A percentile compares a stretch with the other conserved stretches of the same genome.
Evolutionary conservation across 2,113 vertebrate genomes (phyloP).

Genomic region (Cranoglanis bouderius): DNA sequence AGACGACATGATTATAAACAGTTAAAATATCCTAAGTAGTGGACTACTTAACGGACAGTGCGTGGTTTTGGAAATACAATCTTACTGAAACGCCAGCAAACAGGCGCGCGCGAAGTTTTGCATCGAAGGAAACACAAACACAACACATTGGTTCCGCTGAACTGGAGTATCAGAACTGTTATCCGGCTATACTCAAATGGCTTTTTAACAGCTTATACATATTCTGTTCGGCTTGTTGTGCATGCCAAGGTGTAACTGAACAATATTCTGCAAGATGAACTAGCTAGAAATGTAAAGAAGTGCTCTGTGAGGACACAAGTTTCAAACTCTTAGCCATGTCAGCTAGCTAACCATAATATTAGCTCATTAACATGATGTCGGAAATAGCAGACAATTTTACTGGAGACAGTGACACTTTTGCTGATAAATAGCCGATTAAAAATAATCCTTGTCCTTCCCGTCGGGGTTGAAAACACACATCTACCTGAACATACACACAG

Average conservation of each 20-base stretch:
- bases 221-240: not conserved
- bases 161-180: not conserved
- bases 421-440: not conserved
- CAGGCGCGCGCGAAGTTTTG: not conserved
- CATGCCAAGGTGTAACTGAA: not conserved
- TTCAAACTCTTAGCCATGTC: not conserved
- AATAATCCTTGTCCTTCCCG: too few species aligned
- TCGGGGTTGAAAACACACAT: not conserved
- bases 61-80: not conserved
- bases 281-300: not conserved
- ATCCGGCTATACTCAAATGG: not conserved
- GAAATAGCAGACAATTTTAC: too few species aligned
- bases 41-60: not conserved
- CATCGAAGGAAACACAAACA: slow-evolving; percentile 23
- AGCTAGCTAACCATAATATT: not conserved
- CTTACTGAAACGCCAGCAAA: not conserved
- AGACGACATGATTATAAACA: not conserved
- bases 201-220: not conserved
- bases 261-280: not conserved
- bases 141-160: slow-evolving; percentile 28
- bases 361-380: not conserved
- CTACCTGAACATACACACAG: not conserved
- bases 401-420: not conserved
- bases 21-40: not conserved
- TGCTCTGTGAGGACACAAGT: not conserved